Percentiles rank a stretch among this genome's conserved stretches.
Evolutionary conservation across 2,113 vertebrate species (phyloP).

Genomic region (Cyanoliseus patagonus): DNA sequence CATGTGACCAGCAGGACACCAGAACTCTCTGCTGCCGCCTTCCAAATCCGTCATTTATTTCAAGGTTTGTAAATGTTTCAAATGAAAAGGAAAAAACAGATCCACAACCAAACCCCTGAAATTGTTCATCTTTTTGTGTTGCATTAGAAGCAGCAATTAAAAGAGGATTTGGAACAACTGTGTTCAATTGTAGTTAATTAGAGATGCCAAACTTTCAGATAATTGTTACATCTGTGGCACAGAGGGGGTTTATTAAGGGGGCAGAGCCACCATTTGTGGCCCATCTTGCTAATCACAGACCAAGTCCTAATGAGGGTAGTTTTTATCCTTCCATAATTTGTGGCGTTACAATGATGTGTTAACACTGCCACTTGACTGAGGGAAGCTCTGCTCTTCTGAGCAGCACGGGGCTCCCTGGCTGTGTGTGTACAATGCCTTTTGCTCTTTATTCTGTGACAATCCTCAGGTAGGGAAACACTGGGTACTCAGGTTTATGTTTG

Average conservation of each 20-base stretch:
- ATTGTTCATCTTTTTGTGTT: neutral
- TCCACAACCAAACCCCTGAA: neutral
- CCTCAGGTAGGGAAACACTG: neutral
- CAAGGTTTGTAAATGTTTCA: neutral
- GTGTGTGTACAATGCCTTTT: neutral
- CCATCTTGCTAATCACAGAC: neutral
- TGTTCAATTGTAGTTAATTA: neutral
- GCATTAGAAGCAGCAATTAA: neutral
- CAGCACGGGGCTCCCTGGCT: rapidly evolving
- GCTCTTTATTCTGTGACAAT: neutral
- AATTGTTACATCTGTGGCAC: conserved; percentile 18
- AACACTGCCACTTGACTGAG: neutral
- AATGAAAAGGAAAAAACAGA: neutral
- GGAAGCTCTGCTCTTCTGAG: neutral
- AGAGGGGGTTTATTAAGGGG: conserved; percentile 11
- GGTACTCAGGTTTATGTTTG: neutral
- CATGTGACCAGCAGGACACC: neutral
- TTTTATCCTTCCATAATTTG: neutral
- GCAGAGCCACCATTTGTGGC: neutral
- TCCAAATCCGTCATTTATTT: neutral
- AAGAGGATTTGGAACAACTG: neutral
- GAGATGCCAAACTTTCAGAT: conserved; percentile 21
- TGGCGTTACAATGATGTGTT: neutral
- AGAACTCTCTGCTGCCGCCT: neutral
- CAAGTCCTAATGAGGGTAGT: neutral